Conservation (phyloP, 1,140 invertebrate species). For the Neomicropteryx cornuta region DNA sequence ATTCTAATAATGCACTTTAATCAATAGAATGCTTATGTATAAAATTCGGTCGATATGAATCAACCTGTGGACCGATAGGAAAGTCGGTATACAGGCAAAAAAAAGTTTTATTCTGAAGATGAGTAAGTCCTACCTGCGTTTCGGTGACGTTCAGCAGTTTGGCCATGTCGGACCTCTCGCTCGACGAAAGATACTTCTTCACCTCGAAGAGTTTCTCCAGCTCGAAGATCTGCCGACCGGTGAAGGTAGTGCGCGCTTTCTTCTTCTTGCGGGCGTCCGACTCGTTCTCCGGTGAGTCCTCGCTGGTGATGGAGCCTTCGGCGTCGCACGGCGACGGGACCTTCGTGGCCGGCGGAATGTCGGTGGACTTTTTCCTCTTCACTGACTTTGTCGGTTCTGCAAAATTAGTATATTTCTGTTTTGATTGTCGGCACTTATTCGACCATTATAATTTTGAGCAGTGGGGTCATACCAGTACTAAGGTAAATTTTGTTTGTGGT, state of each 20-base stretch:
- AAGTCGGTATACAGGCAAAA: too few relatives aligned
- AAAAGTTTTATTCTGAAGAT: too few relatives aligned
- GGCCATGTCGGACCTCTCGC: conserved; percentile 87
- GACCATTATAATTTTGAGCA: too few relatives aligned
- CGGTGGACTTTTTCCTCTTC: conserved; percentile 36
- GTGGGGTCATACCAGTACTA: too few relatives aligned
- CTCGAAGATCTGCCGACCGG: conserved; percentile 91
- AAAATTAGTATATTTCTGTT: background rate
- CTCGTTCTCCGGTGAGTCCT: conserved; percentile 46
- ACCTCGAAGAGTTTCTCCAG: conserved; percentile 91
- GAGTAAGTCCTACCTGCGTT: conserved; percentile 81
- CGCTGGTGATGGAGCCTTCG: conserved; percentile 63
- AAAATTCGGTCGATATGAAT: too few relatives aligned
- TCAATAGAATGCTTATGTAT: too few relatives aligned
- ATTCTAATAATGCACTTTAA: too few relatives aligned
- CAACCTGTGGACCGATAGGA: too few relatives aligned
- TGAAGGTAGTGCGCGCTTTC: conserved; percentile 91
- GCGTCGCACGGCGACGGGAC: conserved; percentile 65
- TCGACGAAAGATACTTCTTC: conserved; percentile 94
- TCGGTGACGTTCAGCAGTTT: conserved; percentile 88
- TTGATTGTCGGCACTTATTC: too few relatives aligned
- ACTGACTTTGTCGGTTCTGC: conserved; percentile 32
- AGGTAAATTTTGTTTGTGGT: too few relatives aligned
- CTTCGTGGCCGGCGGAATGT: conserved; percentile 34
- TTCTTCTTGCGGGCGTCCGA: conserved; percentile 71